Conservation (phyloP, 2,888 invertebrate genomes). For the Axea sp. region DNA sequence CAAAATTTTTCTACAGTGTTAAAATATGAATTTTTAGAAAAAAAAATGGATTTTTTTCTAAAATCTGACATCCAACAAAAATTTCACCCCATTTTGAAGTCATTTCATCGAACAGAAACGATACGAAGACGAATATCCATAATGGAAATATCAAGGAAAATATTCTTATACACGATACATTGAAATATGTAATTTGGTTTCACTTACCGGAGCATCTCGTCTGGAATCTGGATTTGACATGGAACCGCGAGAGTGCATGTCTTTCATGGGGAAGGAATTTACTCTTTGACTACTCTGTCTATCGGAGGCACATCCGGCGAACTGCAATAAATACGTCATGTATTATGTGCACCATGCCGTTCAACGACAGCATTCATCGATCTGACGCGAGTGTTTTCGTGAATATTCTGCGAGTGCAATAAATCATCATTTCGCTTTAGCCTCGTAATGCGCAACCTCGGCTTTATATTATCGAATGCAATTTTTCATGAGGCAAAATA, state of each 20-base stretch:
- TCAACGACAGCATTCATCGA: slow-evolving; percentile 53
- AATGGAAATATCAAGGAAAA: slow-evolving; percentile 15
- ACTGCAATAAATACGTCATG: slow-evolving; percentile 80
- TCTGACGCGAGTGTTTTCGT: slow-evolving; percentile 44
- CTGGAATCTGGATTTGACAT: slow-evolving; percentile 86
- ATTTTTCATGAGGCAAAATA: slow-evolving; percentile 26
- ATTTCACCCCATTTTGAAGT: background rate
- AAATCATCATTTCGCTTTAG: slow-evolving; percentile 44
- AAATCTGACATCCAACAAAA: no score
- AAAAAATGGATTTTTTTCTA: no score
- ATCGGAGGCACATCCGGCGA: slow-evolving; percentile 88
- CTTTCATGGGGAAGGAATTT: slow-evolving; percentile 92
- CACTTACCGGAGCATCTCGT: slow-evolving; percentile 88
- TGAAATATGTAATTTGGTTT: slow-evolving; percentile 39
- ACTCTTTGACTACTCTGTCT: slow-evolving; percentile 86
- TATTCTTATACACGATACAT: slow-evolving; percentile 5
- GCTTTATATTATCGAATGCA: slow-evolving; percentile 40
- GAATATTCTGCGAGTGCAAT: slow-evolving; percentile 37
- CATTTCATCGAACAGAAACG: slow-evolving; percentile 19
- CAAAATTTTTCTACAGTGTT: no score
- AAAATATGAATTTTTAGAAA: no score
- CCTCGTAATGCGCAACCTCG: slow-evolving; percentile 37
- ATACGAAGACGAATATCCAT: slow-evolving; percentile 5
- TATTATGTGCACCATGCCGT: slow-evolving; percentile 36
- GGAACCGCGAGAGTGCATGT: slow-evolving; percentile 84